Percentiles rank a stretch among this genome's conserved stretches.
Evolutionary conservation across 1,140 invertebrate genomes (phyloP).

Genomic region (Archivesica marissinica): DNA sequence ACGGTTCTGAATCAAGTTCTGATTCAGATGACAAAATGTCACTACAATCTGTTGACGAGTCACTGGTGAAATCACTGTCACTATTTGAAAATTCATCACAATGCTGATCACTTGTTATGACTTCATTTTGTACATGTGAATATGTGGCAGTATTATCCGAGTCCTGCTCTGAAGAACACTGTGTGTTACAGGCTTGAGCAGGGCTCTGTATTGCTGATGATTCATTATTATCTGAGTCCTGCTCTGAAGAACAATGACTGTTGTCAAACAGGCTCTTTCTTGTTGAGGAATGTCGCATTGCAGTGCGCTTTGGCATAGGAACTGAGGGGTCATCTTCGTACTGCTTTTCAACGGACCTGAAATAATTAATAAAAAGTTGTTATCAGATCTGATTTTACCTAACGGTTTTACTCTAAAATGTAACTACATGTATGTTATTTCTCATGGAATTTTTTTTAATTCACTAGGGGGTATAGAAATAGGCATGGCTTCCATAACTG

Average conservation of each 20-base stretch:
- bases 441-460: neutral
- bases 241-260: constrained; percentile 27
- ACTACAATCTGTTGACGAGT: constrained; percentile 27
- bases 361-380: constrained; percentile 1
- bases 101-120: constrained; percentile 12
- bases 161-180: no score
- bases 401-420: neutral
- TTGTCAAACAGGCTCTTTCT: neutral
- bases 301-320: constrained; percentile 54
- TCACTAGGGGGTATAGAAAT: neutral
- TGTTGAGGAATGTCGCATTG: constrained; percentile 33
- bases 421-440: neutral
- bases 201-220: neutral
- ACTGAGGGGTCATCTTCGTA: constrained; percentile 41
- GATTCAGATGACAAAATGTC: constrained; percentile 11
- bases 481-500: neutral
- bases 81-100: neutral
- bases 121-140: neutral
- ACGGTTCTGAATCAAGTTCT: constrained; percentile 20
- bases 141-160: neutral
- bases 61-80: neutral
- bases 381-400: neutral
- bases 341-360: constrained; percentile 49
- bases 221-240: constrained; percentile 5
- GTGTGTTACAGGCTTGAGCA: neutral